Evolutionary conservation across 2,888 invertebrate species (phyloP).

Genomic region (Agrypnus murinus): DNA sequence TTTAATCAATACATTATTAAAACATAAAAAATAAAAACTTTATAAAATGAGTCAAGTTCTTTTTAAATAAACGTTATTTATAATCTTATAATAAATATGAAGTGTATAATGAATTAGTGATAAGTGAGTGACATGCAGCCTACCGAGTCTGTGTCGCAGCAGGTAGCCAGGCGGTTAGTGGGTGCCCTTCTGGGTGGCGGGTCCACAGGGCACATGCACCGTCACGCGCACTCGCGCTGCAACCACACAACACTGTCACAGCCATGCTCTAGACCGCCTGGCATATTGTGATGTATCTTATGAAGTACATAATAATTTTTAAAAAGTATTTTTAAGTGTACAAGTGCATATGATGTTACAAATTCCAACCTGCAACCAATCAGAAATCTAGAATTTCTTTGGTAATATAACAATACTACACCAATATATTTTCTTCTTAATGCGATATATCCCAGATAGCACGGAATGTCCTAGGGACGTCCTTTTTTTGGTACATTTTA

Average conservation of each 20-base stretch:
- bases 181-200: slow-evolving; percentile 69
- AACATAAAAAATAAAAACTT: neutral
- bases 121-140: slow-evolving; percentile 68
- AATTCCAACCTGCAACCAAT: no score
- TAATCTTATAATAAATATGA: neutral
- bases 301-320: neutral
- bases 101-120: slow-evolving; percentile 41
- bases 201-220: slow-evolving; percentile 86
- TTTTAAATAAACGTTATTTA: slow-evolving; percentile 3
- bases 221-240: slow-evolving; percentile 93
- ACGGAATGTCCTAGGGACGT: no score
- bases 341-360: no score
- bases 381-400: no score
- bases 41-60: neutral
- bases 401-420: no score
- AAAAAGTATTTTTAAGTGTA: no score
- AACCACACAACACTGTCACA: slow-evolving; percentile 76
- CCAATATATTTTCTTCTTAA: no score
- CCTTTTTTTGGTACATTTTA: no score
- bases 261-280: slow-evolving; percentile 65
- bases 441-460: no score
- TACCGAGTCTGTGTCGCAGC: slow-evolving; percentile 69
- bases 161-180: slow-evolving; percentile 69
- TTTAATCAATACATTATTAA: no score
- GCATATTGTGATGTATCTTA: slow-evolving; percentile 62